A percentile compares a stretch with the other conserved stretches of the same genome.
phyloP scores from a whole-genome alignment of 2,797 vertebrate species.

The Adelosebastes latens region DNA sequence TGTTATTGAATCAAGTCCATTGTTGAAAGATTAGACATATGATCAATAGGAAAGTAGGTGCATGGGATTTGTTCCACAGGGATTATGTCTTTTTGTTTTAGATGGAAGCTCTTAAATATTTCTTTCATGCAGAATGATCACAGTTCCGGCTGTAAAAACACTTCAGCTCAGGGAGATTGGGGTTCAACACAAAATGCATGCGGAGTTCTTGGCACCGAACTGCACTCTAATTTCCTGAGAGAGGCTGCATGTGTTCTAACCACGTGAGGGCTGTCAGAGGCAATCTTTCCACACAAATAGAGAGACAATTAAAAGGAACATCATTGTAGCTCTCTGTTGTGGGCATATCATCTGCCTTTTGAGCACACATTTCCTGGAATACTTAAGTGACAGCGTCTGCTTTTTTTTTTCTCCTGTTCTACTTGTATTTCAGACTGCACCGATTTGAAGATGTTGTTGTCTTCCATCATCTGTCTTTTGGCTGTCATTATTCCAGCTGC shows the following conservation, averaged over 20 bases:
- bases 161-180: neutral
- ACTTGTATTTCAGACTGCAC: constrained; percentile 19
- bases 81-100: neutral
- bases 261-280: constrained; percentile 3
- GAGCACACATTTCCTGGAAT: neutral
- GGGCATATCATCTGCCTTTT: neutral
- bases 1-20: neutral
- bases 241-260: constrained; percentile 10
- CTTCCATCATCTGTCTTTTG: constrained; percentile 15
- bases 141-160: neutral
- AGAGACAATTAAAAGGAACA: neutral
- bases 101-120: neutral
- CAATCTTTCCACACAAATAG: neutral
- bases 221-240: constrained; percentile 20
- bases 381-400: neutral
- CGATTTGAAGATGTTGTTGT: constrained; percentile 35
- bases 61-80: neutral
- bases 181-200: neutral
- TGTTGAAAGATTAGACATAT: constrained; percentile 2
- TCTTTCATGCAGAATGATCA: neutral
- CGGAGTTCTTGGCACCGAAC: constrained; percentile 20
- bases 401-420: neutral
- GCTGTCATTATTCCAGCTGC: neutral
- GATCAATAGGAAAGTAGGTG: neutral
- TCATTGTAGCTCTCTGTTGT: neutral